phyloP scores from a whole-genome alignment of 2,797 vertebrate species.

The Sylvilagus floridanus region DNA sequence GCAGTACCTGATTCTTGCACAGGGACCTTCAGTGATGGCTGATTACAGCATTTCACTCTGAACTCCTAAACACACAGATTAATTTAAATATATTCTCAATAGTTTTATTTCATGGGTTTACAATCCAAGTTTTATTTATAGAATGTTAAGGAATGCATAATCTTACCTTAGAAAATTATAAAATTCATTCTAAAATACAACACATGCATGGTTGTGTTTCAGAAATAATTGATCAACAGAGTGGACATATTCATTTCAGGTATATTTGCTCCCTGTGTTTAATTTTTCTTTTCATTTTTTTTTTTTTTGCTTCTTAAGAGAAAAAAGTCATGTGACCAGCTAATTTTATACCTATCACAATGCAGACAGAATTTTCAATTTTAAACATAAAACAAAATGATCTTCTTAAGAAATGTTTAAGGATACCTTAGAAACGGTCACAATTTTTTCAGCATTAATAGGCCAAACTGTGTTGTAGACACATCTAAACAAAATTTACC shows the following conservation, averaged over 20 bases:
- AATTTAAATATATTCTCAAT: conserved; percentile 70
- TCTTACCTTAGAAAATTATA: conserved; percentile 61
- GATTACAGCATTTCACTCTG: neutral
- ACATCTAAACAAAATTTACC: conserved; percentile 70
- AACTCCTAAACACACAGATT: conserved; percentile 38
- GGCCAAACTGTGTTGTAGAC: neutral
- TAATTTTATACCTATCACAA: conserved; percentile 83
- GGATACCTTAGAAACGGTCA: conserved; percentile 70
- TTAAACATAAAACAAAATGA: conserved; percentile 74
- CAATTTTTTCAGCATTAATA: conserved; percentile 67
- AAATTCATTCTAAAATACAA: conserved; percentile 58
- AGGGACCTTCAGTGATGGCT: neutral
- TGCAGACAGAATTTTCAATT: conserved; percentile 81
- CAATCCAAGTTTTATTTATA: conserved; percentile 53
- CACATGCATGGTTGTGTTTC: conserved; percentile 71
- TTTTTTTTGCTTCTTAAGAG: conserved; percentile 62
- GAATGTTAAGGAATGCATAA: conserved; percentile 76
- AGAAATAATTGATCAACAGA: conserved; percentile 71
- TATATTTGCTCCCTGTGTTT: conserved; percentile 55
- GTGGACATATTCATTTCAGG: conserved; percentile 70
- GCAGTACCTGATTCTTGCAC: neutral
- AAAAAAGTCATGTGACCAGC: conserved; percentile 41
- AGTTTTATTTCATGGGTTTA: conserved; percentile 75
- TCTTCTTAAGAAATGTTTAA: conserved; percentile 81
- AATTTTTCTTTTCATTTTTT: no score